Evolutionary conservation across 2,888 invertebrate genomes (phyloP), one percentile per base, ranked within the genome.

Genomic region (Shargacucullia verbasci): DNA sequence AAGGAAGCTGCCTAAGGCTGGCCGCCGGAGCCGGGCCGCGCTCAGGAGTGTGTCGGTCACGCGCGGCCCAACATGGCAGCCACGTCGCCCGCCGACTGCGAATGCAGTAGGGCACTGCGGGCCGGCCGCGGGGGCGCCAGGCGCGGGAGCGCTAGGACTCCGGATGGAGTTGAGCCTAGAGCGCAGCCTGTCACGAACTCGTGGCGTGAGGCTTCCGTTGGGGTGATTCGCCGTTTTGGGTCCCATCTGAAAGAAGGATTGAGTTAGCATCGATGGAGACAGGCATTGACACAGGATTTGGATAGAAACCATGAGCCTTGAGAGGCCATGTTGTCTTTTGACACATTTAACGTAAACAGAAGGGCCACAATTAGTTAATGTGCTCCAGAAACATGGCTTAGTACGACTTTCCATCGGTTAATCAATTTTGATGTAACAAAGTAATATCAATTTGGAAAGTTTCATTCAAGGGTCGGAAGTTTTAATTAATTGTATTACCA

Each of bases 171-270:
- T 68, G 84, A 71, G 31, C 89, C 94, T 0, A 91, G 76, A 0
- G 91, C 80, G 49, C 90, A 90, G 4, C 95, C 95, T 7, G 95
- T 95, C 70, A 95, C 95, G 78, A 98, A 99, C 82, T 98, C 97
- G 90, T 99, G 99, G 50, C 97, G 96, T 15, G 97, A 95, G 1
- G 98, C 99, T 85, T 99, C 98, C 53, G 97, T 98, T 0, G 99
- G 97, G 3, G 97, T 98, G 96, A 99, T 96, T 67, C 99, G 96
- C 65, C 97, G 97, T 83, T 97, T 96, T 13, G 98, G 97, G 91
- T 99, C 98, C 99, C 99, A 99, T 88, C 98, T 98, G 91, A 74
- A 70, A 2, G 15, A 43, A 12, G 13, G 15, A 33, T 0, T 9
- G 13, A 14, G n/a, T 27, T 46, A 35, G 10, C 10, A 10, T 25